A percentile compares a stretch with the other conserved stretches of the same genome.
These are phyloP conservation scores for Lamellibrachia luymesi DNA, from an alignment of 1,140 invertebrate genomes.

Conservation along the genomic window DNA sequence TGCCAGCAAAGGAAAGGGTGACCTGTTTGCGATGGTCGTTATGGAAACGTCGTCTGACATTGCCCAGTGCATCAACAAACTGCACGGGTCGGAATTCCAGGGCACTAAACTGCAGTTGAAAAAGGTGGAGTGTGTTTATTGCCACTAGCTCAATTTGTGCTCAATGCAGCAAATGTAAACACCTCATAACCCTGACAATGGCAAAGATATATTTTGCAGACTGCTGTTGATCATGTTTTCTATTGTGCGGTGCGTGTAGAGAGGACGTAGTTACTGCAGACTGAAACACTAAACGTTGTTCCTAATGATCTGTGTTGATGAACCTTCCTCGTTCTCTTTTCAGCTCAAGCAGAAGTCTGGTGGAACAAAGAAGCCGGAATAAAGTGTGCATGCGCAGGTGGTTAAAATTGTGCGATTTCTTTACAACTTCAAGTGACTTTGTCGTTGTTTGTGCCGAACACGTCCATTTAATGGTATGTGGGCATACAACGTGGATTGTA, in stretches of 20 bases:
- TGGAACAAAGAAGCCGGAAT: not conserved
- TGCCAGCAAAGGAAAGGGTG: not conserved
- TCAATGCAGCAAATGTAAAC: not conserved
- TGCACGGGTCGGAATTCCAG: not conserved
- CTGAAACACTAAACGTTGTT: not conserved
- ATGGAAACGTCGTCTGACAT: not conserved
- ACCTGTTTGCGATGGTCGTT: not conserved
- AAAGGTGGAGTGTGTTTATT: not conserved
- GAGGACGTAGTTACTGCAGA: not conserved
- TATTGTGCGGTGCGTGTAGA: not conserved
- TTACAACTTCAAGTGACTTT: not conserved
- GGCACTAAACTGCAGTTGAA: not conserved
- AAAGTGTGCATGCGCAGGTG: not conserved
- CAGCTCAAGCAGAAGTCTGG: not conserved
- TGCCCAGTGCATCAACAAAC: not conserved
- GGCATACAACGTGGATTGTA: not conserved
- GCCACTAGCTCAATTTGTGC: not conserved
- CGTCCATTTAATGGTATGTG: not conserved
- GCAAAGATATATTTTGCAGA: not conserved
- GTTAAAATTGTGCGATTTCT: not conserved
- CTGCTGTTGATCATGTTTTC: not conserved
- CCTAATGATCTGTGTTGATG: not conserved
- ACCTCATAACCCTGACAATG: not conserved
- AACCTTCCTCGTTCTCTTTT: not conserved
- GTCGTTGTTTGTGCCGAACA: not conserved